These are phyloP conservation scores for Xenentodon cancila DNA, from an alignment of 2,797 vertebrate species.

Conservation along the genomic window DNA sequence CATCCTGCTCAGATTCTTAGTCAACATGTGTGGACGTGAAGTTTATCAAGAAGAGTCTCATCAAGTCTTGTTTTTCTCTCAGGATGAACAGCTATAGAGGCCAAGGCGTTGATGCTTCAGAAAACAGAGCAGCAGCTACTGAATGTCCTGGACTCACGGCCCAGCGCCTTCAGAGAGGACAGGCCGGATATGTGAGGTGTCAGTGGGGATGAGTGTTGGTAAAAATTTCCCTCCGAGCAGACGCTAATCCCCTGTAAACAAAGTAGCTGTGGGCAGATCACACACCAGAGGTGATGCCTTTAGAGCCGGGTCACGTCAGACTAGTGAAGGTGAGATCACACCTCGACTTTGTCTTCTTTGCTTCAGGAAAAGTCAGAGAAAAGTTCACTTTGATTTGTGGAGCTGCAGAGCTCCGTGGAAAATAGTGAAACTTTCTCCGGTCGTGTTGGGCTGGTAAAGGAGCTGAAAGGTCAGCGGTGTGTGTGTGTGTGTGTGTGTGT, in stretches of 20 bases:
- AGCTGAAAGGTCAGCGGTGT: background rate
- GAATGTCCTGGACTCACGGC: slow-evolving; percentile 7
- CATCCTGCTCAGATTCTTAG: too few relatives aligned
- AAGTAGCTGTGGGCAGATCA: slow-evolving; percentile 2
- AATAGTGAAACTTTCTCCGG: background rate
- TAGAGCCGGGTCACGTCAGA: slow-evolving; percentile 4
- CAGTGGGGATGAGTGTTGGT: background rate
- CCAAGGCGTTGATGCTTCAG: too few relatives aligned
- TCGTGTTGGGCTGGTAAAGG: background rate
- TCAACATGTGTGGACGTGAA: too few relatives aligned
- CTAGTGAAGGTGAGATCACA: slow-evolving; percentile 26
- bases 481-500: too few relatives aligned
- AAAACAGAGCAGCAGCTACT: too few relatives aligned
- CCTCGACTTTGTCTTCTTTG: background rate
- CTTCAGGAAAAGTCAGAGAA: background rate
- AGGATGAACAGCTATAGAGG: too few relatives aligned
- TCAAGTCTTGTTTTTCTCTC: too few relatives aligned
- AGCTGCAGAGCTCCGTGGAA: background rate
- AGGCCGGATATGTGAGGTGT: background rate
- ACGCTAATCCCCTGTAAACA: slow-evolving; percentile 16
- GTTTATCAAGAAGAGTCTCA: too few relatives aligned
- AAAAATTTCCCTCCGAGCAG: slow-evolving; percentile 18
- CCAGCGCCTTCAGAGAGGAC: slow-evolving; percentile 7
- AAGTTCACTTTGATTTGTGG: slow-evolving; percentile 10
- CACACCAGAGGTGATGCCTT: background rate